These are phyloP conservation scores for Erethizon dorsatum DNA, from an alignment of 2,797 vertebrate genomes.

Conservation along the genomic window DNA sequence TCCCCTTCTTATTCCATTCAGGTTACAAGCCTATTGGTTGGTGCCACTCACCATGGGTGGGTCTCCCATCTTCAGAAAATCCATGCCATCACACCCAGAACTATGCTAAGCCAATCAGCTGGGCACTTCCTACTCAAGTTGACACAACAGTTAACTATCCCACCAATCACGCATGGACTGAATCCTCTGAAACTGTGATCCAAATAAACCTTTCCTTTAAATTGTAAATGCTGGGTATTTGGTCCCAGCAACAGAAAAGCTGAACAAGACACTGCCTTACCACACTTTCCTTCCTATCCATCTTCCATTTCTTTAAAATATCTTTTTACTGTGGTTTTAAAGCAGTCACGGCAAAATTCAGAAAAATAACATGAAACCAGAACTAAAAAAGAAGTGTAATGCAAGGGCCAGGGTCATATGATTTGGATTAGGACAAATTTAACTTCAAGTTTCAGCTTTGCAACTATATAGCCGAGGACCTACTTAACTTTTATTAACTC, in stretches of 20 bases:
- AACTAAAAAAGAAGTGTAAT: background rate
- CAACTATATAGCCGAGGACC: background rate
- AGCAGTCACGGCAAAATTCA: background rate
- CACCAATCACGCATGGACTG: background rate
- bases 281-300: slow-evolving; percentile 39
- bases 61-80: background rate
- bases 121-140: background rate
- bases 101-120: background rate
- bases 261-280: background rate
- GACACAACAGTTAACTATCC: background rate
- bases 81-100: background rate
- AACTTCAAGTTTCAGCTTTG: background rate
- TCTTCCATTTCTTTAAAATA: slow-evolving; percentile 48
- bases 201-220: background rate
- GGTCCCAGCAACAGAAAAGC: background rate
- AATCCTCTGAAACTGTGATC: background rate
- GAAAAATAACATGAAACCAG: background rate
- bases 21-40: background rate
- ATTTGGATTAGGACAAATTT: background rate
- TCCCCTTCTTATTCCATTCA: background rate
- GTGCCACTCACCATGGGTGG: background rate
- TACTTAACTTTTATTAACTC: background rate
- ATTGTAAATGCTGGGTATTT: background rate
- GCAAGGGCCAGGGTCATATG: background rate
- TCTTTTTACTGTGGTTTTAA: background rate